These are phyloP conservation scores for Dermatemys mawii DNA, from an alignment of 2,113 vertebrate species.

Conservation along the genomic window DNA sequence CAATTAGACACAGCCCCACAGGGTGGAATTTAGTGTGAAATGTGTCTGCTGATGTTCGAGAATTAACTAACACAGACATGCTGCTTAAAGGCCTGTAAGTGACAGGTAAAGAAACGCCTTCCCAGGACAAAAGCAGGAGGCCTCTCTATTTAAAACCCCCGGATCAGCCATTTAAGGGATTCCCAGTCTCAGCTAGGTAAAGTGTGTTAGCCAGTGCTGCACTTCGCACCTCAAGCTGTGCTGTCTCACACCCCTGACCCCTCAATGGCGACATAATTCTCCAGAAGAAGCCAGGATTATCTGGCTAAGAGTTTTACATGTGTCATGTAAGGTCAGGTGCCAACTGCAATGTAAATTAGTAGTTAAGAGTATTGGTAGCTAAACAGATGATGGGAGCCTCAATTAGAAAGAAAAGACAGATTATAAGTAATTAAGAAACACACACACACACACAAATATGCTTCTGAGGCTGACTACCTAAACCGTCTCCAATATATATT, in stretches of 20 bases:
- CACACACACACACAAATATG: constrained; percentile 10
- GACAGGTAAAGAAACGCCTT: constrained; percentile 65
- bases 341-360: constrained; percentile 72
- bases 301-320: constrained; percentile 85
- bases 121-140: constrained; percentile 55
- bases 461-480: constrained; percentile 56
- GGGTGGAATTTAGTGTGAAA: constrained; percentile 92
- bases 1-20: constrained; percentile 93
- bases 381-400: constrained; percentile 74
- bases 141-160: constrained; percentile 38
- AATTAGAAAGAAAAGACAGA: constrained; percentile 75
- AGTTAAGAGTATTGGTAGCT: constrained; percentile 77
- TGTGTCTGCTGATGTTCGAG: constrained; percentile 84
- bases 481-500: not conserved
- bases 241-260: constrained; percentile 79
- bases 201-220: constrained; percentile 66
- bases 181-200: constrained; percentile 72
- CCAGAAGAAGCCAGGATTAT: constrained; percentile 75
- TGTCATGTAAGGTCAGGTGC: constrained; percentile 80
- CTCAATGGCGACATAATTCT: constrained; percentile 82
- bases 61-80: constrained; percentile 80
- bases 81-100: constrained; percentile 74
- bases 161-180: constrained; percentile 69
- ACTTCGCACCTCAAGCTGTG: constrained; percentile 80
- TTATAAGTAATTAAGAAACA: constrained; percentile 75